Conservation (phyloP, 2,797 vertebrate species). For the Lacerta agilis region DNA sequence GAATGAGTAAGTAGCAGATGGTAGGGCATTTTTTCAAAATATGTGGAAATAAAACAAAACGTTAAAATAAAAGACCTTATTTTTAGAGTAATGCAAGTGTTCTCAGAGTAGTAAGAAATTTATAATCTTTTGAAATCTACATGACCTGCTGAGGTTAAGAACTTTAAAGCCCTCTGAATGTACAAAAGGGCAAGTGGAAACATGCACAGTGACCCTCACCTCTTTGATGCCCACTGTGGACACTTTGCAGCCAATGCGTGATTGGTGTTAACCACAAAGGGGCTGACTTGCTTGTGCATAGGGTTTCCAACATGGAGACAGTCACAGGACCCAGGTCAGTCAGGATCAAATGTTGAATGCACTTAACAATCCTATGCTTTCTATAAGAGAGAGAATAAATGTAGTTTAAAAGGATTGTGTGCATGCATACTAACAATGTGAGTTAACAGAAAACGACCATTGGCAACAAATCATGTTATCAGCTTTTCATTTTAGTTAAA, state of each 20-base stretch:
- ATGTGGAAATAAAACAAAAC: not conserved
- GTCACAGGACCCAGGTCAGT: no score
- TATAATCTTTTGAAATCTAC: not conserved
- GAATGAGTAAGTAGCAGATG: slow-evolving; percentile 4
- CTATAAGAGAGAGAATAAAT: not conserved
- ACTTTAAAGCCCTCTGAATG: not conserved
- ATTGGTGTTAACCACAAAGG: no score
- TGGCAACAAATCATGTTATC: not conserved
- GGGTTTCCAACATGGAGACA: not conserved
- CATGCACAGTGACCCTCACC: not conserved
- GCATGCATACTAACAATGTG: not conserved
- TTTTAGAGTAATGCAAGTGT: not conserved
- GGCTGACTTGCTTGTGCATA: no score
- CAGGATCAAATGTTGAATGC: not conserved
- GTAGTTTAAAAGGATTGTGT: not conserved
- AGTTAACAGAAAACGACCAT: not conserved
- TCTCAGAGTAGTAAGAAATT: not conserved
- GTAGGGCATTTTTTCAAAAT: not conserved
- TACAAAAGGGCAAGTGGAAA: not conserved
- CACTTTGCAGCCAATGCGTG: no score
- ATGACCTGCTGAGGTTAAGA: not conserved
- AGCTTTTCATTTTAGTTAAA: not conserved
- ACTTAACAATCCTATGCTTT: not conserved
- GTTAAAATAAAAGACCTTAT: slow-evolving; percentile 1
- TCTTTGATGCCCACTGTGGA: no score